A percentile compares a stretch with the other conserved stretches of the same genome.
These are phyloP conservation scores for Cephus sareptanus DNA, from an alignment of 2,888 invertebrate species.

Conservation along the genomic window DNA sequence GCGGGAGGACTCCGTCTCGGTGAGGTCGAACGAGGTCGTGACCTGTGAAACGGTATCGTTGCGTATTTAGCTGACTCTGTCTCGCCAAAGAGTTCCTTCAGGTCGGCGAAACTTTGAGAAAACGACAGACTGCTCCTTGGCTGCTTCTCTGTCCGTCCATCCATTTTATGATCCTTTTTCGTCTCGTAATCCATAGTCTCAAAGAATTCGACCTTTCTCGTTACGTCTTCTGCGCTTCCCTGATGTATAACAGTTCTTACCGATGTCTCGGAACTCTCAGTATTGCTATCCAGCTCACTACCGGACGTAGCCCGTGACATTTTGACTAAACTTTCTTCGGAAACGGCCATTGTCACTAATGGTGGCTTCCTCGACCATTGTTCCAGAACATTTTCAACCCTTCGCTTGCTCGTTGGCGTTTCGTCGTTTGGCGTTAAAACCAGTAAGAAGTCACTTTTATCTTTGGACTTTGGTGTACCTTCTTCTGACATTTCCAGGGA, in stretches of 20 bases:
- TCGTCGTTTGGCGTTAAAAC: constrained; percentile 64
- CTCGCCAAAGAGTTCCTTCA: constrained; percentile 87
- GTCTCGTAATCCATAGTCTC: constrained; percentile 74
- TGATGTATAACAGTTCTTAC: constrained; percentile 76
- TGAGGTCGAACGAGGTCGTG: constrained; percentile 35
- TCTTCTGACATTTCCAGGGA: constrained; percentile 66
- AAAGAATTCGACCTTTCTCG: constrained; percentile 83
- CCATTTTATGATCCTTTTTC: constrained; percentile 46
- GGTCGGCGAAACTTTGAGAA: constrained; percentile 78
- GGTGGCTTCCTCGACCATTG: constrained; percentile 66
- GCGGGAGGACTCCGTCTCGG: constrained; percentile 48
- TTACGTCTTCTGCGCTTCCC: constrained; percentile 72
- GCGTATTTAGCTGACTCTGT: constrained; percentile 72
- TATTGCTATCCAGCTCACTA: constrained; percentile 77
- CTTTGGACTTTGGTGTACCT: constrained; percentile 32
- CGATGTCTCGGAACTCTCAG: constrained; percentile 76
- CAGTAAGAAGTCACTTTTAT: constrained; percentile 65
- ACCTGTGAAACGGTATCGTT: constrained; percentile 65
- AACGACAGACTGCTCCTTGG: constrained; percentile 64
- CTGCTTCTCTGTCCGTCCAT: constrained; percentile 23
- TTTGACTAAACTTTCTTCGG: constrained; percentile 38
- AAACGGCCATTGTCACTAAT: constrained; percentile 41
- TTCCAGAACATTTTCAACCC: constrained; percentile 62
- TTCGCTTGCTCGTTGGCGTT: constrained; percentile 46
- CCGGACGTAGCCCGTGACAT: constrained; percentile 67